Conservation (phyloP, 2,888 invertebrate genomes). For the Parnassius mnemosyne region DNA sequence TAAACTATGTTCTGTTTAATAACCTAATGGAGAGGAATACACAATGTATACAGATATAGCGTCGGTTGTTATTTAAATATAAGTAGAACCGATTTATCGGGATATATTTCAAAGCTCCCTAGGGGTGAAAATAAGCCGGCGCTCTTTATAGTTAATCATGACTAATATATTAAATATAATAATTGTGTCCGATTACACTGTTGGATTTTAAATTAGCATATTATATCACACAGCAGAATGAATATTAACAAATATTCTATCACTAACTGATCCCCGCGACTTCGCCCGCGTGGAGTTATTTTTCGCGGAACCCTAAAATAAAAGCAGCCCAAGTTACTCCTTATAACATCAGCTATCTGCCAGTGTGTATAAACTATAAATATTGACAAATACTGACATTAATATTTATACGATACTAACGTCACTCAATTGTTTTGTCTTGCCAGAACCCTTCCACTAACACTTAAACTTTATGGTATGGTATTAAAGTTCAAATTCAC, state of each 20-base stretch:
- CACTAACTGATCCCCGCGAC: too few species aligned
- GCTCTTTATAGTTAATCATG: constrained; percentile 26
- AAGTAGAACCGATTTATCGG: constrained; percentile 24
- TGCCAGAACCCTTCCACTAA: too few species aligned
- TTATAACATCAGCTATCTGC: too few species aligned
- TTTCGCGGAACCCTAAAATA: too few species aligned
- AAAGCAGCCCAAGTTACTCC: too few species aligned
- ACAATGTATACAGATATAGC: constrained; percentile 17
- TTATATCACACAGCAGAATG: background rate
- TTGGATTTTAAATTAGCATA: constrained; percentile 9
- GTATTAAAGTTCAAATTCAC: too few species aligned
- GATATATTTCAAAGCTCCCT: constrained; percentile 23
- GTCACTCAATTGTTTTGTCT: too few species aligned
- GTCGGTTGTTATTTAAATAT: constrained; percentile 24
- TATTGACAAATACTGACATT: too few species aligned
- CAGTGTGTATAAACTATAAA: too few species aligned
- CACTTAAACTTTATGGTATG: too few species aligned
- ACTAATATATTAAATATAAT: constrained; percentile 18
- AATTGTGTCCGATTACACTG: constrained; percentile 11
- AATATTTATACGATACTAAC: too few species aligned
- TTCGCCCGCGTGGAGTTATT: too few species aligned
- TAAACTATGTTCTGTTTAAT: constrained; percentile 24
- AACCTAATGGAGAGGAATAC: constrained; percentile 27
- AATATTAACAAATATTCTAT: background rate
- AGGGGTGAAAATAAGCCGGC: constrained; percentile 16